Conservation (phyloP, 2,113 vertebrate genomes). For the Meles meles region DNA sequence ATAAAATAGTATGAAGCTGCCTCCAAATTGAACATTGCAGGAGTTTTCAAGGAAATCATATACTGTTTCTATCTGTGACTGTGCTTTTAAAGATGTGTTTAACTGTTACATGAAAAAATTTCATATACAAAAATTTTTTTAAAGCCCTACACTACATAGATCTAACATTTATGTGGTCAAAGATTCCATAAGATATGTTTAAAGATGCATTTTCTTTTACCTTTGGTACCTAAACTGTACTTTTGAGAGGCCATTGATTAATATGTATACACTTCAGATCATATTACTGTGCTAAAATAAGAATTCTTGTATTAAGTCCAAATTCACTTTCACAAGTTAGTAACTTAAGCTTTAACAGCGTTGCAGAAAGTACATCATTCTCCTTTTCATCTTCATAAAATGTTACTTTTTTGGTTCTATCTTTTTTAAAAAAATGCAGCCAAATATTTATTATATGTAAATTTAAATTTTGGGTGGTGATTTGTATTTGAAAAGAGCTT, state of each 20-base stretch:
- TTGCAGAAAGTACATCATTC: constrained; percentile 76
- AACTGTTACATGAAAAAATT: constrained; percentile 78
- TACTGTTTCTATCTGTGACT: constrained; percentile 77
- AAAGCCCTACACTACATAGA: constrained; percentile 77
- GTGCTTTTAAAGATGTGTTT: constrained; percentile 80
- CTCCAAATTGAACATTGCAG: constrained; percentile 70
- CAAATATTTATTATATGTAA: constrained; percentile 75
- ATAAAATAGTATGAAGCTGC: constrained; percentile 48
- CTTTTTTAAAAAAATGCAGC: constrained; percentile 74
- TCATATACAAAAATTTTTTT: constrained; percentile 83
- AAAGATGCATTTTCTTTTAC: constrained; percentile 79
- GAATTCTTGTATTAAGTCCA: constrained; percentile 38
- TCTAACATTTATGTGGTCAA: constrained; percentile 74
- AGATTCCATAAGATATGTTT: constrained; percentile 72
- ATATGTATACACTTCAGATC: neutral
- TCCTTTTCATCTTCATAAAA: constrained; percentile 65
- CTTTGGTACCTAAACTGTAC: constrained; percentile 61
- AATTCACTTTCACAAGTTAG: constrained; percentile 41
- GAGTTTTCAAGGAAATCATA: constrained; percentile 73
- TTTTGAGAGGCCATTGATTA: constrained; percentile 55
- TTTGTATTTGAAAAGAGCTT: constrained; percentile 73
- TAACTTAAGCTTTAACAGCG: constrained; percentile 47
- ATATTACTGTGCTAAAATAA: constrained; percentile 22
- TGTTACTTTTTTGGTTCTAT: constrained; percentile 78
- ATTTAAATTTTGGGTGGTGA: constrained; percentile 77